Base-by-base conservation (phyloP, 2,888 invertebrate genomes). In the Amphipoea oculea region DNA sequence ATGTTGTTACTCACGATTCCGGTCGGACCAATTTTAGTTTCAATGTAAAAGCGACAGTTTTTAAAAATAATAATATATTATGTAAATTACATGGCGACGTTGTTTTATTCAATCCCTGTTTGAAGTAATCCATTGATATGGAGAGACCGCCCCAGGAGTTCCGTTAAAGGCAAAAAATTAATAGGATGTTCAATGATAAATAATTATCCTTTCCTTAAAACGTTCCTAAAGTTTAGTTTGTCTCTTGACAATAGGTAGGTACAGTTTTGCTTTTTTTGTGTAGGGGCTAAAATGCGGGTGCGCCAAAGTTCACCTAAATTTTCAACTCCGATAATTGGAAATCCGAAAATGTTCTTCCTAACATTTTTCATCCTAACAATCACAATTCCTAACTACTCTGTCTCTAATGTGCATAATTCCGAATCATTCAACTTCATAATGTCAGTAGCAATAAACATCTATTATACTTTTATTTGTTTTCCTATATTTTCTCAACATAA, bases 1-100 rank as follows among this genome's bases (percentile, higher is more conserved):
- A 94, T 91, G 92, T 95, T 95, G 94, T 94, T 95, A 93, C 91
- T 92, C 93, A 93, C 93, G 94, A 94, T 94, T 92, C 92, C 92
- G 95, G 94, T 96, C 94, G 95, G 96, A 95, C 96, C 95, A 95
- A 95, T 94, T 96, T 94, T 92, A 91, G 83, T 96, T 96, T 96
- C 91, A 90, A 93, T 93, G 94, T 92, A 94, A 89, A 95, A 93
- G 92, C 92, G 93, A 93, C 95, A 95, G 94, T 95, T 95, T 96
- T 94, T 94, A 95, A 95, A 96, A 95, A 94, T 95, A 95, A 94
- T 95, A 94, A 94, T 93, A 95, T 92, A 95, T 92, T 94, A 96
- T 95, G 96, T 96, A 96, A 96, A 96, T 95, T 95, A 95, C 91
- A 93, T 88, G 81, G 87, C 63, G 62, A 20, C 73, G 73, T 93